phyloP scores from a whole-genome alignment of 2,797 vertebrate genomes.

The Philypnodon macrostomus region DNA sequence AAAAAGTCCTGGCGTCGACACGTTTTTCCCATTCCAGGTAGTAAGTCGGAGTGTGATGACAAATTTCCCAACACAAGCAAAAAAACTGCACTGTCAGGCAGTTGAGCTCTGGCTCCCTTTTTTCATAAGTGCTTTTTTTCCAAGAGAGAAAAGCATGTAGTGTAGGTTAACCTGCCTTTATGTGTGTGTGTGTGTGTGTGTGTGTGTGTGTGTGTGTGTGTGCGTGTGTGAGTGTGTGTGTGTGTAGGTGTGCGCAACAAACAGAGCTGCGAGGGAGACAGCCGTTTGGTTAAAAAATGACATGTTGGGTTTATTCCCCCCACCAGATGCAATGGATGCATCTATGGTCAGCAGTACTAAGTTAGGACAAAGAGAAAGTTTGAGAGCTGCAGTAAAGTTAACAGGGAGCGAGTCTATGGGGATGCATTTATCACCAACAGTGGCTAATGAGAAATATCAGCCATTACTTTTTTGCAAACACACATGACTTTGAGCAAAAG shows the following conservation, averaged over 20 bases:
- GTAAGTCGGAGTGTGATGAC: conserved; percentile 73
- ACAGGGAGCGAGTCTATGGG: conserved; percentile 6
- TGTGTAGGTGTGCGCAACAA: conserved; percentile 26
- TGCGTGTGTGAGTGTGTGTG: conserved; percentile 19
- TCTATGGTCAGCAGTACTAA: conserved; percentile 31
- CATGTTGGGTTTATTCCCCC: conserved; percentile 45
- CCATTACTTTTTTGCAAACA: conserved; percentile 7
- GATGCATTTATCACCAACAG: conserved; percentile 18
- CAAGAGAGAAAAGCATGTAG: conserved; percentile 52
- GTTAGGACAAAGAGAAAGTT: conserved; percentile 26
- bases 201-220: conserved; percentile 17
- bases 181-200: conserved; percentile 14
- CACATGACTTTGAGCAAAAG: not conserved
- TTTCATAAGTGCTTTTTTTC: conserved; percentile 67
- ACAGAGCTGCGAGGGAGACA: conserved; percentile 41
- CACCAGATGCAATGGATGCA: conserved; percentile 7
- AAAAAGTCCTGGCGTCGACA: conserved; percentile 72
- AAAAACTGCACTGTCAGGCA: conserved; percentile 78
- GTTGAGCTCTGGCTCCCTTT: conserved; percentile 55
- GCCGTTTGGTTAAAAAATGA: conserved; percentile 52
- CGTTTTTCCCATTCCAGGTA: conserved; percentile 77
- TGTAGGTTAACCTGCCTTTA: conserved; percentile 57
- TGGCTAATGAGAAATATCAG: conserved; percentile 17
- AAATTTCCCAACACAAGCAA: conserved; percentile 80
- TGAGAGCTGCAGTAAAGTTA: conserved; percentile 24